These are phyloP conservation scores for Sphaerophoria taeniata DNA, from an alignment of 2,888 invertebrate species.

Conservation along the genomic window DNA sequence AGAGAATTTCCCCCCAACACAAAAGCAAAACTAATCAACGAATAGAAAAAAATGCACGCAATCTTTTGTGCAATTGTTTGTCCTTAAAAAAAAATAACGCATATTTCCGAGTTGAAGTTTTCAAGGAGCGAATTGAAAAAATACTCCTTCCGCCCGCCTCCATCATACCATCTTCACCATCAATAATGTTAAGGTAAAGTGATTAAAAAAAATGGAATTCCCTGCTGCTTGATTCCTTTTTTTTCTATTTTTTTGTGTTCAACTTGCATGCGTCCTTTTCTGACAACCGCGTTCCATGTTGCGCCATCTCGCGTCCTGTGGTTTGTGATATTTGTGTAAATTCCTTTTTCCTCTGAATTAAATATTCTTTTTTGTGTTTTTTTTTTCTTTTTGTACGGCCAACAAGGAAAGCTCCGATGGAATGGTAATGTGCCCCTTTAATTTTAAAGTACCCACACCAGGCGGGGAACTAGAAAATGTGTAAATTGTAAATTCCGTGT, in stretches of 20 bases:
- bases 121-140: conserved; percentile 50
- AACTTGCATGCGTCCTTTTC: conserved; percentile 67
- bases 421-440: conserved; percentile 47
- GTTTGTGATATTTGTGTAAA: conserved; percentile 63
- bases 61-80: conserved; percentile 62
- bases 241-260: conserved; percentile 44
- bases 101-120: conserved; percentile 35
- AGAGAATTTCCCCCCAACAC: conserved; percentile 57
- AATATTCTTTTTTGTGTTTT: conserved; percentile 34
- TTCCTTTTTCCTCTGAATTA: conserved; percentile 38
- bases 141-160: conserved; percentile 23
- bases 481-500: conserved; percentile 14
- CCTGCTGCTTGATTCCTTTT: conserved; percentile 66
- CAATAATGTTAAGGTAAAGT: conserved; percentile 73
- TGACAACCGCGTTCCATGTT: conserved; percentile 54
- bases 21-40: conserved; percentile 70
- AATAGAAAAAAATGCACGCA: conserved; percentile 71
- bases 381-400: conserved; percentile 34
- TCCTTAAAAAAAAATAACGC: conserved; percentile 51
- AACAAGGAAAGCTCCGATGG: conserved; percentile 40
- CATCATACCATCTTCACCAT: conserved; percentile 30
- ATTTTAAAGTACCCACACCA: conserved; percentile 21
- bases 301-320: conserved; percentile 68
- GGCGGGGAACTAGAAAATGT: conserved; percentile 38
- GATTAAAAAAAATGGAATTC: conserved; percentile 57